Base-by-base conservation (phyloP, 2,888 invertebrate genomes). In the Dynastes hyllus region DNA sequence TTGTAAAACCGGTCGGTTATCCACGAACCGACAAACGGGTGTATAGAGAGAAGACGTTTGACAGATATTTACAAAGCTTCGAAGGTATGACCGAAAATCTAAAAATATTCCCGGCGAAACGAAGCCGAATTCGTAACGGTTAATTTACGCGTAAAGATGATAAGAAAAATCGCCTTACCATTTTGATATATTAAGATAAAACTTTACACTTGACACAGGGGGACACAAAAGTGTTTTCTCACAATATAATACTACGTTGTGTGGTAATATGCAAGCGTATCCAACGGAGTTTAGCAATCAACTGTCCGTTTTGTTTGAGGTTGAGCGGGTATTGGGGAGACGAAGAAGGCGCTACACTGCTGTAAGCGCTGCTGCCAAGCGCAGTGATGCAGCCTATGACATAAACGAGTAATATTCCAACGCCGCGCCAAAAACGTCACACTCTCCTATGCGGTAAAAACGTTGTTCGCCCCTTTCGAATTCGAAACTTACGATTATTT, bases 331-430 rank as follows among this genome's bases (percentile, higher is more conserved):
- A 83, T 55, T 80, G 80, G 85, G 81, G 84, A 81, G 83, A 80
- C 51, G 78, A 81, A 80, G 81, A 84, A 84, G 84, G 84, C 83
- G 83, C 81, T 81, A 55, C 8, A 84, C 85, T 84, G 86, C 84
- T 86, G 86, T 86, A 85, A 84, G 86, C 86, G 85, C 87, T 85
- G 87, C 87, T 82, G 84, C 86, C 87, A 88, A 88, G 88, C 89
- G 88, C 88, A 88, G 85, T 87, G 87, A 87, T 86, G 89, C 88
- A 88, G 88, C 89, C 73, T 88, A 88, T 87, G 88, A 87, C 89
- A 89, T 84, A 87, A 88, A 88, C 88, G 87, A 88, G 89, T 86
- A 88, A 87, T 88, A 89, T 89, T 89, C 88, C 88, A 87, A 89
- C 89, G 89, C 89, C 86, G 82, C 32, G 32, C 81, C 82, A 75